Base-by-base conservation (phyloP, 2,888 invertebrate genomes). In the Pollenia angustigena region DNA sequence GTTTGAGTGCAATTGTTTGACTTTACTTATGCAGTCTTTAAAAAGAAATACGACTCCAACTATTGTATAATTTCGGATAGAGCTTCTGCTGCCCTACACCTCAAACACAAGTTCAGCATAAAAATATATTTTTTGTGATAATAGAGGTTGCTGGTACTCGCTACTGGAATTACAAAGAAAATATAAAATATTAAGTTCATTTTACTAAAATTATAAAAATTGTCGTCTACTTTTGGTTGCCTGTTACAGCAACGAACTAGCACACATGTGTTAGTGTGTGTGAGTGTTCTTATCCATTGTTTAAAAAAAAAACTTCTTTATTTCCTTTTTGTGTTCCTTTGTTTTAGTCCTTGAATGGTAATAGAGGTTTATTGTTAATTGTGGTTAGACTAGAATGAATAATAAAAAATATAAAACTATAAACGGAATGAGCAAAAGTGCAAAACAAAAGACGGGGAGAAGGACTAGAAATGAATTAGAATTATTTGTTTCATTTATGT, bases 341-440 rank as follows among this genome's bases (percentile, higher is more conserved):
- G 82, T 82, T 66, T 42, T 68, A 74, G 72, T 23, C 78, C 81
- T 80, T 87, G 87, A 87, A 87, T 84, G 74, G 81, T 87, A 87
- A 87, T 87, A 87, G 84, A 81, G 82, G 76, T 81, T 87, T 84
- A 87, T 87, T 87, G 87, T 87, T 87, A 87, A 87, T 87, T 87
- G 87, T 78, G 84, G 81, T 81, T 74, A 71, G 78, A 76, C 82
- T 44, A 32, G 42, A 79, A 74, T 80, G 62, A 83, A 80, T 69
- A 80, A 81, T 64, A 81, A 85, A 66, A 52, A 62, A 60, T 46
- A 32, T 76, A 56, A 84, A 79, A 79, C 72, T 68, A 32, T 60
- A 68, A 82, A 86, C 69, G 66, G 74, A 66, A 81, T 87, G 76
- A 78, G 72, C 32, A 81, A 84, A 58, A 78, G 4, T 40, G 14